Percentiles rank a stretch among this genome's conserved stretches.
phyloP scores from a whole-genome alignment of 2,888 invertebrate genomes.

The Hecatera dysodea region DNA sequence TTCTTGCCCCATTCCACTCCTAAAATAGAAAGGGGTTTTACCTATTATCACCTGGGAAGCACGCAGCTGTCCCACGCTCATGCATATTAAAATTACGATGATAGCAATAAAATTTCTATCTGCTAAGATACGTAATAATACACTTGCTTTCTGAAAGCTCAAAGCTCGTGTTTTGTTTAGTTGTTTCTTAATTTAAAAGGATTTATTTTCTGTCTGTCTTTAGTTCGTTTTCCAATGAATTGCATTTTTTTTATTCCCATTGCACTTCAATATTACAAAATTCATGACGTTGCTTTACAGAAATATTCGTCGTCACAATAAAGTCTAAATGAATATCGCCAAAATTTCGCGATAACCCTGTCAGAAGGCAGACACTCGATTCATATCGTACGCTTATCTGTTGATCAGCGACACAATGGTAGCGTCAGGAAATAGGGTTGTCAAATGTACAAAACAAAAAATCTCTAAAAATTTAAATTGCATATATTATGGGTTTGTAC shows the following conservation, averaged over 20 bases:
- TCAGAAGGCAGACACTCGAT: conserved; percentile 39
- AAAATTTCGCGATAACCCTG: conserved; percentile 34
- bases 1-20: neutral
- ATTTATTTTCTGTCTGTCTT: neutral
- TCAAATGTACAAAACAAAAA: neutral
- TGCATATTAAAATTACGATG: conserved; percentile 33
- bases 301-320: conserved; percentile 25
- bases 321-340: conserved; percentile 31
- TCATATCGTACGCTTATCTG: conserved; percentile 47
- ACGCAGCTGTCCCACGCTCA: conserved; percentile 11
- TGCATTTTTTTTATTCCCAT: conserved; percentile 10
- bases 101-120: conserved; percentile 48
- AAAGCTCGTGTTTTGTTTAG: conserved; percentile 29
- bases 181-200: conserved; percentile 36
- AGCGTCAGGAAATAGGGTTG: conserved; percentile 40
- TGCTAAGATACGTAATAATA: conserved; percentile 31
- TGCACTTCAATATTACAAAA: conserved; percentile 16
- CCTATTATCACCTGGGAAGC: conserved; percentile 8
- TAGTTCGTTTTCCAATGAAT: conserved; percentile 20
- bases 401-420: conserved; percentile 53
- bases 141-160: conserved; percentile 32
- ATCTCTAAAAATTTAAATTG: neutral
- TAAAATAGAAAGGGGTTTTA: neutral
- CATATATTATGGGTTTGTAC: neutral
- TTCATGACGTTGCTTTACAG: conserved; percentile 23